Evolutionary conservation across 1,140 invertebrate genomes (phyloP).

Genomic region (Metaphire vulgaris): DNA sequence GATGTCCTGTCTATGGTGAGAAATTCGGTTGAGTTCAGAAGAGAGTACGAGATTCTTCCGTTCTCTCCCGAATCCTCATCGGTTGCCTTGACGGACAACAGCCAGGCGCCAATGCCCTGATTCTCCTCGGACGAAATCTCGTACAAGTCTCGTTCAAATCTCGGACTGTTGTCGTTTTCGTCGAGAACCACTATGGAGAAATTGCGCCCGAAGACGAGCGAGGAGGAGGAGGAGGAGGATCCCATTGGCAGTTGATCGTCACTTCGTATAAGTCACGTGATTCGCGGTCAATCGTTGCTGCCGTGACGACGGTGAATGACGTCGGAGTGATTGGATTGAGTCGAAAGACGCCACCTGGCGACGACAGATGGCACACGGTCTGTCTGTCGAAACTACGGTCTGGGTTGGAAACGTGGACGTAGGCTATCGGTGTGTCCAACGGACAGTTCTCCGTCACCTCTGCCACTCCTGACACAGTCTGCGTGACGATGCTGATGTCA

Average conservation of each 20-base stretch:
- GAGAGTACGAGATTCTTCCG: background rate
- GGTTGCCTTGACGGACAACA: background rate
- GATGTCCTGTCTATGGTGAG: background rate
- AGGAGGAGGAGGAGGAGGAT: background rate
- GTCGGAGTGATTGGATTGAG: constrained; percentile 5
- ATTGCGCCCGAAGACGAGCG: too few species aligned
- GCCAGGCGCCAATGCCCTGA: background rate
- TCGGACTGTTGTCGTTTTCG: constrained; percentile 13
- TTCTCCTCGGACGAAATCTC: background rate
- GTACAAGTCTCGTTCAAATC: constrained; percentile 4
- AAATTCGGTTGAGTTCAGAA: background rate
- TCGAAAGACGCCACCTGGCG: background rate
- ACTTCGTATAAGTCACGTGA: background rate
- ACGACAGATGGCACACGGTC: background rate
- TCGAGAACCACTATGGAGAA: constrained; percentile 4
- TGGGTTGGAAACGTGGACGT: background rate
- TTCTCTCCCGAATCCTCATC: constrained; percentile 5
- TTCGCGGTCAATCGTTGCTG: constrained; percentile 1
- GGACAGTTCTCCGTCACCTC: background rate
- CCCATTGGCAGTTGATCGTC: background rate
- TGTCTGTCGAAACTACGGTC: background rate
- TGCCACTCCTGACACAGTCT: background rate
- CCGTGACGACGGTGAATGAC: background rate
- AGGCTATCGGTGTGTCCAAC: background rate
- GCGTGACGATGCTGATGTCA: background rate